phyloP scores from a whole-genome alignment of 2,888 invertebrate genomes.

The Rugalucina vietnamica region DNA sequence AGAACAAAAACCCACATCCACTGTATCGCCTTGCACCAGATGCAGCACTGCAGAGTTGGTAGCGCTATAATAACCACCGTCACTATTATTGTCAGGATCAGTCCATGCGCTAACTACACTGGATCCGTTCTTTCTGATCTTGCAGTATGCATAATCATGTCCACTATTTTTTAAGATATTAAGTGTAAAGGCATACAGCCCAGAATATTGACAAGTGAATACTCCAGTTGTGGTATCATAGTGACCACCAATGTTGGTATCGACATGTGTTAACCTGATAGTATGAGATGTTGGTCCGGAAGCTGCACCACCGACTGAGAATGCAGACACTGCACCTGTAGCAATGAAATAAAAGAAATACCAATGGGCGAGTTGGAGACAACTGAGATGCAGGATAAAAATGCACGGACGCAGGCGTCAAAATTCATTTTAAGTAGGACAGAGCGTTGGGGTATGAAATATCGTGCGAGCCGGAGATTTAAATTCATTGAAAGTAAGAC shows the following conservation, averaged over 20 bases:
- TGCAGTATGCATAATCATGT: background rate
- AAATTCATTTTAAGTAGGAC: no score
- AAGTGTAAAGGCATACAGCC: background rate
- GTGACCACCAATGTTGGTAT: background rate
- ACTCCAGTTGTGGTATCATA: background rate
- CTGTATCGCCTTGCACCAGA: background rate
- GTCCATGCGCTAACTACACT: background rate
- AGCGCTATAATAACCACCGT: background rate
- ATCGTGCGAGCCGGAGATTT: no score
- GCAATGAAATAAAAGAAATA: no score
- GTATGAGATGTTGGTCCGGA: no score
- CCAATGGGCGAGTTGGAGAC: no score
- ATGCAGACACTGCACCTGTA: no score
- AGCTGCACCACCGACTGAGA: no score
- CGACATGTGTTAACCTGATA: background rate
- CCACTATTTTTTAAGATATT: background rate
- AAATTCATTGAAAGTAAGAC: no score
- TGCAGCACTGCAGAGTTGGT: background rate
- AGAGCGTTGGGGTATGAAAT: no score
- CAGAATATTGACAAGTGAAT: background rate
- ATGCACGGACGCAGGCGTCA: no score
- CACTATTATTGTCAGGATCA: background rate
- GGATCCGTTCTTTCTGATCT: background rate
- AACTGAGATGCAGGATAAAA: no score
- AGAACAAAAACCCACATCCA: background rate